A percentile compares a stretch with the other conserved stretches of the same genome.
phyloP scores from a whole-genome alignment of 2,888 invertebrate genomes.

The Hesperia comma region DNA sequence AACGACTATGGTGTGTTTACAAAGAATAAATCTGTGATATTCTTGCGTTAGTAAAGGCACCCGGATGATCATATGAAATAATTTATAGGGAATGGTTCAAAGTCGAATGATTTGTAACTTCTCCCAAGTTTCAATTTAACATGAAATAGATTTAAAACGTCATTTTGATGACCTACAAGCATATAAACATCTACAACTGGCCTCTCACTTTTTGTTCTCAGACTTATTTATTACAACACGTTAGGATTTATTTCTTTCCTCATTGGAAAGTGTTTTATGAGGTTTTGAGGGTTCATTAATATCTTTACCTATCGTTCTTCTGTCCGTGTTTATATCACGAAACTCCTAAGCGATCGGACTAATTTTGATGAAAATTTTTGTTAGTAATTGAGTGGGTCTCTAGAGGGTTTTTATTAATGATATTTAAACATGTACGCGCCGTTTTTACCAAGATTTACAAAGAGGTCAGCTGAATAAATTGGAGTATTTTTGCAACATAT shows the following conservation, averaged over 20 bases:
- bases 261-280: not conserved
- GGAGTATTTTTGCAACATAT: no score
- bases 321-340: no score
- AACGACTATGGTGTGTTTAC: no score
- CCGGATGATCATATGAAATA: not conserved
- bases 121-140: not conserved
- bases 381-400: no score
- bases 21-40: not conserved
- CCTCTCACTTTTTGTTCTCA: not conserved
- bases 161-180: not conserved
- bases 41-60: not conserved
- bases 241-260: constrained; percentile 3
- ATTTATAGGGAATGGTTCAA: constrained; percentile 1
- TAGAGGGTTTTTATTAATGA: no score
- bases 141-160: not conserved
- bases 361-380: no score
- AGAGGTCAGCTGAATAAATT: no score
- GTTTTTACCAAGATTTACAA: no score
- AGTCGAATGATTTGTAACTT: constrained; percentile 1
- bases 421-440: no score
- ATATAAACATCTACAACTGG: not conserved
- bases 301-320: not conserved
- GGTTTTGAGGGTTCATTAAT: not conserved
- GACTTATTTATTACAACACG: not conserved
- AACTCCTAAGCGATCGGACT: no score